phyloP scores from a whole-genome alignment of 2,888 invertebrate genomes.

The Gastrophysa polygoni region DNA sequence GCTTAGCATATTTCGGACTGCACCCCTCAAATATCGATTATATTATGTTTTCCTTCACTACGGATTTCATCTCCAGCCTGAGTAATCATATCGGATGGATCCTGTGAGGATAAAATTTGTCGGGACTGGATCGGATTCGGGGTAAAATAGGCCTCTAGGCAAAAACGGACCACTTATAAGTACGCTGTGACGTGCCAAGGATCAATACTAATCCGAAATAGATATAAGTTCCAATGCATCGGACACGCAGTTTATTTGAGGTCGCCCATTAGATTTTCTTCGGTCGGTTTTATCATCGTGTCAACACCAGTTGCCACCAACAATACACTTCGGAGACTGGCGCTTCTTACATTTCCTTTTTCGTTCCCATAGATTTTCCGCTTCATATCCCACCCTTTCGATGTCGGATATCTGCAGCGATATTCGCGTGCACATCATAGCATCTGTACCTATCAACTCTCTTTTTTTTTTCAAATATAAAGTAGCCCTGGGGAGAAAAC shows the following conservation, averaged over 20 bases:
- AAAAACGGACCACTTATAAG: conserved; percentile 21
- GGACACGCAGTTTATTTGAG: conserved; percentile 53
- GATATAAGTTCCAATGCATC: conserved; percentile 48
- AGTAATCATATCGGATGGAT: background rate
- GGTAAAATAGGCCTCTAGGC: conserved; percentile 20
- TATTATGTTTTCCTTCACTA: background rate
- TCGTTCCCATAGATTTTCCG: conserved; percentile 26
- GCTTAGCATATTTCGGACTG: too few relatives aligned
- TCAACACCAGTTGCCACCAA: conserved; percentile 57
- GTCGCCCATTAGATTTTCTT: conserved; percentile 53
- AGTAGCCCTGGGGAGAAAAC: too few relatives aligned
- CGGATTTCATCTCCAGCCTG: background rate
- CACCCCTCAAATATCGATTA: too few relatives aligned
- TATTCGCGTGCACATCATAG: background rate
- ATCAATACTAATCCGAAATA: conserved; percentile 50
- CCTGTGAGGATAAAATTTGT: conserved; percentile 8
- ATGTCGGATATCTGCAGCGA: background rate
- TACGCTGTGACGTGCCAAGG: conserved; percentile 26
- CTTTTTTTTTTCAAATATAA: too few relatives aligned
- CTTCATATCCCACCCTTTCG: conserved; percentile 22
- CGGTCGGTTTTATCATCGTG: conserved; percentile 55
- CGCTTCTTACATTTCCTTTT: conserved; percentile 35
- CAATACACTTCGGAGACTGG: conserved; percentile 48
- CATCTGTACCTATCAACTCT: too few relatives aligned
- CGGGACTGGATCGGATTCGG: conserved; percentile 7